Conservation (phyloP, 2,888 invertebrate genomes). For the Callosobruchus maculatus region DNA sequence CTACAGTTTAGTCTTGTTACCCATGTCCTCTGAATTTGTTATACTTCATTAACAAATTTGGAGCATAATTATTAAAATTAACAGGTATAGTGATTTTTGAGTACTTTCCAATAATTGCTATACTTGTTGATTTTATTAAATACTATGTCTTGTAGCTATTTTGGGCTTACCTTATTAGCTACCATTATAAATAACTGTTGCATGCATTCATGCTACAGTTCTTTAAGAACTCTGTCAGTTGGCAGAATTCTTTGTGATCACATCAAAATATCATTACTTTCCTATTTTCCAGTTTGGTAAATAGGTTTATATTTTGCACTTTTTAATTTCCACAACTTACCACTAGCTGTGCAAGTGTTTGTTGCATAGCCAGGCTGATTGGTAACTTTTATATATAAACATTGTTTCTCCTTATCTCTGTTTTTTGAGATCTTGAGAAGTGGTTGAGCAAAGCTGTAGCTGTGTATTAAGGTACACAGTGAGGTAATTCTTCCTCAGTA, state of each 20-base stretch:
- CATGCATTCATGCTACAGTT: background rate
- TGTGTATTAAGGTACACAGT: background rate
- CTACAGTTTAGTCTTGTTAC: slow-evolving; percentile 29
- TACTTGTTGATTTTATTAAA: background rate
- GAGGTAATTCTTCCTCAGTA: background rate
- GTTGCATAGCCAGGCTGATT: background rate
- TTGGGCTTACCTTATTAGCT: background rate
- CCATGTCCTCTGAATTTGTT: slow-evolving; percentile 8
- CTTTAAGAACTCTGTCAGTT: background rate
- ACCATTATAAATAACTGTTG: background rate
- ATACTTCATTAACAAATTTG: slow-evolving; percentile 1
- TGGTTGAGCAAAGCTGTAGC: background rate
- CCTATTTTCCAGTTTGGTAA: background rate
- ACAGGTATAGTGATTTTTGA: background rate
- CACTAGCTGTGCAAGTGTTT: background rate
- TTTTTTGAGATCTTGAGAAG: background rate
- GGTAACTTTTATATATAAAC: background rate
- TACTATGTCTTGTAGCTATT: background rate
- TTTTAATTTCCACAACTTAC: background rate
- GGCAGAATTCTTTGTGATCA: background rate
- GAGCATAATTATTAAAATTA: background rate
- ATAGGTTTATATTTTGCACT: background rate
- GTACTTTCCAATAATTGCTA: background rate
- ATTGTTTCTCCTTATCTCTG: background rate
- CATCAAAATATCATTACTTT: background rate